phyloP scores from a whole-genome alignment of 2,888 invertebrate genomes.

The Scrobipalpa costella region DNA sequence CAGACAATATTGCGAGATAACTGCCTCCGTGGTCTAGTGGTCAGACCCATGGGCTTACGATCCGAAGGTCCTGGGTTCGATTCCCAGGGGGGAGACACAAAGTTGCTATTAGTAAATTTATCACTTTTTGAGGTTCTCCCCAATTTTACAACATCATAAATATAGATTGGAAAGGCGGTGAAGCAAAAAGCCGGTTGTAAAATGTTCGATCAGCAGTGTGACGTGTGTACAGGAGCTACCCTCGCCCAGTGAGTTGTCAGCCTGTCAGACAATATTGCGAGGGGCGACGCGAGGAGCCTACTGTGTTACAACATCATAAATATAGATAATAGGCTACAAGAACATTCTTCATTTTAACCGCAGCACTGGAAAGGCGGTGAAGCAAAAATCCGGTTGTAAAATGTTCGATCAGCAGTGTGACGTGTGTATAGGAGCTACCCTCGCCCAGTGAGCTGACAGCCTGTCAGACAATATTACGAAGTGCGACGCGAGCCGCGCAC shows the following conservation, averaged over 20 bases:
- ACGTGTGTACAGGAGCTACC: background rate
- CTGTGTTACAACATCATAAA: constrained; percentile 37
- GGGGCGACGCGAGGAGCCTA: constrained; percentile 29
- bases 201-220: background rate
- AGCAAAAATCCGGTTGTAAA: too few relatives aligned
- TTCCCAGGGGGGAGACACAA: too few relatives aligned
- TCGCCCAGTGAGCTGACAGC: constrained; percentile 31
- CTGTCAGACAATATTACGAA: constrained; percentile 40
- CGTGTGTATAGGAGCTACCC: constrained; percentile 18
- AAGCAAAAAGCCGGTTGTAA: background rate
- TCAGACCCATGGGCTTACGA: too few relatives aligned
- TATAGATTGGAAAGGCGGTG: constrained; percentile 12
- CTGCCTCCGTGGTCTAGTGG: too few relatives aligned
- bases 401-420: constrained; percentile 5
- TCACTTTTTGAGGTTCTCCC: too few relatives aligned
- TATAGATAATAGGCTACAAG: constrained; percentile 19
- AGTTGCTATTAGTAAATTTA: too few relatives aligned
- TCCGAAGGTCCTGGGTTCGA: too few relatives aligned
- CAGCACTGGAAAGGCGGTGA: too few relatives aligned
- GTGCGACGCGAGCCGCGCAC: constrained; percentile 28
- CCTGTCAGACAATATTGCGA: constrained; percentile 40
- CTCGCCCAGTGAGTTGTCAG: constrained; percentile 31
- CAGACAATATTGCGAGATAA: background rate
- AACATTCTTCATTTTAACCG: too few relatives aligned
- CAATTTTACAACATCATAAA: background rate